These are phyloP conservation scores for Desoria tigrina DNA, from an alignment of 2,888 invertebrate genomes.

Conservation along the genomic window DNA sequence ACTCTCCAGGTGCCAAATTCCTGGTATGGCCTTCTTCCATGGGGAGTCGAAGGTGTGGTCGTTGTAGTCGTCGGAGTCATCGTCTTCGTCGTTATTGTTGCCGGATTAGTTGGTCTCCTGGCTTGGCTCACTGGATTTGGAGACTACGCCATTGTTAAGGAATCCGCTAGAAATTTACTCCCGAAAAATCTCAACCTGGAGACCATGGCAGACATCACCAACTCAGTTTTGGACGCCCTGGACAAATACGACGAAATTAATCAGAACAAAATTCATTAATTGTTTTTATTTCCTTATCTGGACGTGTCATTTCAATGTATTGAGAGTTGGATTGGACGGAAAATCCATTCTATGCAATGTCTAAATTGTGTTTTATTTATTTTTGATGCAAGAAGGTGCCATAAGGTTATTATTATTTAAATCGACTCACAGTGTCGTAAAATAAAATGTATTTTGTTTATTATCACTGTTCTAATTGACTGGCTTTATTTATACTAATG, in stretches of 20 bases:
- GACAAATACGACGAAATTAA: constrained; percentile 50
- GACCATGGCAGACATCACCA: constrained; percentile 43
- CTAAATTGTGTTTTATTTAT: too few species aligned
- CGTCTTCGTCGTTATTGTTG: constrained; percentile 51
- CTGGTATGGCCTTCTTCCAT: constrained; percentile 53
- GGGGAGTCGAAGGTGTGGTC: constrained; percentile 53
- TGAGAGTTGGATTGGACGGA: too few species aligned
- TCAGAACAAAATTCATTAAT: constrained; percentile 15
- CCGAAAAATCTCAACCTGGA: constrained; percentile 41
- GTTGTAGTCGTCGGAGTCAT: constrained; percentile 52
- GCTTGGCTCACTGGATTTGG: constrained; percentile 52
- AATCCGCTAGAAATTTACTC: constrained; percentile 48
- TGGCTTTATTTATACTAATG: too few species aligned
- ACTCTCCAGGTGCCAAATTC: constrained; percentile 53
- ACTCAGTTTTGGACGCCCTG: constrained; percentile 49
- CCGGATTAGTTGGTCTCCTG: constrained; percentile 48
- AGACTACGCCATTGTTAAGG: constrained; percentile 50
- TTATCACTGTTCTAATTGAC: too few species aligned
- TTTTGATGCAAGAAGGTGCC: too few species aligned
- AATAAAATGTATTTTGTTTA: too few species aligned
- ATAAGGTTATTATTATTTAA: too few species aligned
- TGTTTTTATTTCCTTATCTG: too few species aligned
- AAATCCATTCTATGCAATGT: too few species aligned
- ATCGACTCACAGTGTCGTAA: too few species aligned
- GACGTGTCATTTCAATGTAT: too few species aligned